A percentile compares a stretch with the other conserved stretches of the same genome.
These are phyloP conservation scores for Mythimna ferrago DNA, from an alignment of 2,888 invertebrate species.

Conservation along the genomic window DNA sequence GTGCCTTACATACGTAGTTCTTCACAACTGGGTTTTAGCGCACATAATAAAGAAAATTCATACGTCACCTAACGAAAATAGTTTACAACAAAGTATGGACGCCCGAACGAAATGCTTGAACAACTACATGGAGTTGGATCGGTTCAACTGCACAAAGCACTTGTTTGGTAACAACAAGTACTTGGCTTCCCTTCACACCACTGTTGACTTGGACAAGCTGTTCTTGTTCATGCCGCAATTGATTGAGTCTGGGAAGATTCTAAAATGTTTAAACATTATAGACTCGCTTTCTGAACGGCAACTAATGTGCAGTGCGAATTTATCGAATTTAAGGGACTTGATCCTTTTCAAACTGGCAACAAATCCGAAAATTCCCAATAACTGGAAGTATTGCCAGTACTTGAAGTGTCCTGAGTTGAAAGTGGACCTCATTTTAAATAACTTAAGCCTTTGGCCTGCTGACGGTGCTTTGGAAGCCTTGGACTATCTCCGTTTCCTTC, in stretches of 20 bases:
- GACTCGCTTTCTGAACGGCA: slow-evolving; percentile 91
- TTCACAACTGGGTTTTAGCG: slow-evolving; percentile 93
- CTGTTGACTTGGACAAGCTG: slow-evolving; percentile 87
- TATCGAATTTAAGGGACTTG: slow-evolving; percentile 90
- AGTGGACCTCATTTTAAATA: slow-evolving; percentile 88
- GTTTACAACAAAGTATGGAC: slow-evolving; percentile 88
- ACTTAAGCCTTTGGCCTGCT: slow-evolving; percentile 90
- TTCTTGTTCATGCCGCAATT: slow-evolving; percentile 88
- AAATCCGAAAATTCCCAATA: slow-evolving; percentile 84
- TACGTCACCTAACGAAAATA: slow-evolving; percentile 86
- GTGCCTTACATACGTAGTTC: slow-evolving; percentile 91
- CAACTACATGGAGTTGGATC: slow-evolving; percentile 90
- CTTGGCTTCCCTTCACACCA: slow-evolving; percentile 91
- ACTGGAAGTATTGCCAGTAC: slow-evolving; percentile 88
- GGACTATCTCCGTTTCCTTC: slow-evolving; percentile 85
- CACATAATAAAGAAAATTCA: slow-evolving; percentile 93
- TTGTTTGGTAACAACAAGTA: slow-evolving; percentile 91
- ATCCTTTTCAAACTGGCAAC: slow-evolving; percentile 91
- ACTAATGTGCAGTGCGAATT: slow-evolving; percentile 85
- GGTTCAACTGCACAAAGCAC: slow-evolving; percentile 88
- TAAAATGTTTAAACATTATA: slow-evolving; percentile 89
- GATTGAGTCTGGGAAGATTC: slow-evolving; percentile 84
- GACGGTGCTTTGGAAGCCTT: slow-evolving; percentile 89
- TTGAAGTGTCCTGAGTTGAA: slow-evolving; percentile 89
- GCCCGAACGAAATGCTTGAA: slow-evolving; percentile 91